Percentiles rank a stretch among this genome's conserved stretches.
Conservation (phyloP, 2,797 vertebrate species). For the Remorina albescens region DNA sequence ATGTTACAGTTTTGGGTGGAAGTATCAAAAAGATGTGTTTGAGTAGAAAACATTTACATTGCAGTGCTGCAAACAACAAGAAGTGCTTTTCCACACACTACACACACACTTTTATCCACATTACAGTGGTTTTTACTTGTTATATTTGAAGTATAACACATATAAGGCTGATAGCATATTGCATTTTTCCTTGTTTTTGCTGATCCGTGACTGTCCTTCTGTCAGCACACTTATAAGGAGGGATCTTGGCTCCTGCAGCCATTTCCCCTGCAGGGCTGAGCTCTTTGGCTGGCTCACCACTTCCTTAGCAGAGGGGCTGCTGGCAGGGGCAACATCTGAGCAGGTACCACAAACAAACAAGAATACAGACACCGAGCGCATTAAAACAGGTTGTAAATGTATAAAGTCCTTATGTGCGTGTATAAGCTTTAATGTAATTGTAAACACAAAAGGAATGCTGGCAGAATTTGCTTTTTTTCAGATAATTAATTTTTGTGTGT, state of each 20-base stretch:
- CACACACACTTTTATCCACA: neutral
- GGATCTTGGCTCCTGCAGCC: conserved; percentile 74
- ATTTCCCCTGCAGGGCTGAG: conserved; percentile 74
- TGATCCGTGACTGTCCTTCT: conserved; percentile 63
- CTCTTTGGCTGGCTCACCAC: conserved; percentile 78
- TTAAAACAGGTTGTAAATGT: neutral
- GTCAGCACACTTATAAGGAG: conserved; percentile 61
- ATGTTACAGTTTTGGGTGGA: neutral
- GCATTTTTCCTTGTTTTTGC: conserved; percentile 15
- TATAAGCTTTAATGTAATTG: neutral
- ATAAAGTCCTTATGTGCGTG: neutral
- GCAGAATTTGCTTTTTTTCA: neutral
- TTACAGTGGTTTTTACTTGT: neutral
- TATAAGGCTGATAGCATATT: neutral
- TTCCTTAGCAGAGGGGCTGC: conserved; percentile 82
- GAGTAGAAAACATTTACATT: neutral
- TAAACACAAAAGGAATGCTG: neutral
- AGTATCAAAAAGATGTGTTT: neutral
- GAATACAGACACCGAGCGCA: neutral
- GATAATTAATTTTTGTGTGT: neutral
- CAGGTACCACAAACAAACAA: conserved; percentile 67
- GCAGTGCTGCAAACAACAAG: neutral
- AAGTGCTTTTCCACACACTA: neutral
- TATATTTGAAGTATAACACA: conserved; percentile 6
- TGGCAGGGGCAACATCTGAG: conserved; percentile 76